phyloP scores from a whole-genome alignment of 2,113 vertebrate genomes.

The Ciconia stormi region DNA sequence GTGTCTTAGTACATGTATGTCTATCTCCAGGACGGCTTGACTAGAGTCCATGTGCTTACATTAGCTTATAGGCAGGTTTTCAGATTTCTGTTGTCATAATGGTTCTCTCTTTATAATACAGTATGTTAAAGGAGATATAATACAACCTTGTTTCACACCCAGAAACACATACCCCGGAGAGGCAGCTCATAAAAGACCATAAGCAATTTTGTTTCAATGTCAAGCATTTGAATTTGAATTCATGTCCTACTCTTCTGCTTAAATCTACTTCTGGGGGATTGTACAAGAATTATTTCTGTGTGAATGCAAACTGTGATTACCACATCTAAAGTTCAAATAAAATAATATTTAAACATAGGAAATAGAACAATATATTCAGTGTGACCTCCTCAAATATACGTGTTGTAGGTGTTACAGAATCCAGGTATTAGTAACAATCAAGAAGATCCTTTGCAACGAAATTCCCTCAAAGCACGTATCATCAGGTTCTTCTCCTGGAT shows the following conservation, averaged over 20 bases:
- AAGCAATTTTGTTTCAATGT: neutral
- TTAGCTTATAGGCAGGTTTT: neutral
- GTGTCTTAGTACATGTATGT: neutral
- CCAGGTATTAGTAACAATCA: slow-evolving; percentile 48
- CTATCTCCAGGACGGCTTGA: neutral
- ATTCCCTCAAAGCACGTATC: slow-evolving; percentile 76
- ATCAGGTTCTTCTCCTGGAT: slow-evolving; percentile 81
- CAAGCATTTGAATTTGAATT: neutral
- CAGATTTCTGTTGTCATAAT: neutral
- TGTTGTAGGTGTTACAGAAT: slow-evolving; percentile 72
- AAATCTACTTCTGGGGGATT: neutral
- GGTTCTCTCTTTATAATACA: neutral
- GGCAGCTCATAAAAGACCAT: neutral
- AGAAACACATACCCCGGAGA: neutral
- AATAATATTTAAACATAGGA: neutral
- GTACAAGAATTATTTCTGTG: neutral
- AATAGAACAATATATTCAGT: neutral
- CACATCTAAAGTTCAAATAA: neutral
- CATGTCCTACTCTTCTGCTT: neutral
- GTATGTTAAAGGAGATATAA: neutral
- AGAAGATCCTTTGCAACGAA: slow-evolving; percentile 74
- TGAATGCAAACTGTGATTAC: neutral
- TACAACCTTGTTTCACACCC: neutral
- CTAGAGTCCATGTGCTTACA: neutral
- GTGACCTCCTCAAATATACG: neutral